These are phyloP conservation scores for Sprattus sprattus DNA, from an alignment of 2,113 vertebrate species.

Conservation along the genomic window DNA sequence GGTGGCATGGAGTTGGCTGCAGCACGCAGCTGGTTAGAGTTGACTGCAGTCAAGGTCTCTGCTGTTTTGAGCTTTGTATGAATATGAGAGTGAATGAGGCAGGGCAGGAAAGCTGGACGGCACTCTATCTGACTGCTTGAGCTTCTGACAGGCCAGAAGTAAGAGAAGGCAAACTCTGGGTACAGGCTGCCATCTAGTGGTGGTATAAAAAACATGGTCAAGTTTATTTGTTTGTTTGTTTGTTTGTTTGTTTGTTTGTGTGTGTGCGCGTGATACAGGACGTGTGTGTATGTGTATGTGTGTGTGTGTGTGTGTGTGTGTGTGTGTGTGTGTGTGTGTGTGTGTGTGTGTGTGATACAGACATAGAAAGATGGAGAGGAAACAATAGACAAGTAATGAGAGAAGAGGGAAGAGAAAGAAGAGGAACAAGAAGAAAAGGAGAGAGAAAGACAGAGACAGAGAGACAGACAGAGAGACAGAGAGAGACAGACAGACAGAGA, in stretches of 20 bases:
- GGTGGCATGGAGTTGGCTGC: background rate
- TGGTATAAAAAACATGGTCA: background rate
- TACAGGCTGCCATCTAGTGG: slow-evolving; percentile 13
- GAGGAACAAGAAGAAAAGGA: no score
- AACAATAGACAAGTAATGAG: background rate
- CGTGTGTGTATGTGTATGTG: background rate
- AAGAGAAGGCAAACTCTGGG: background rate
- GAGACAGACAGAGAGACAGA: background rate
- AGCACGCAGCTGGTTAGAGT: background rate
- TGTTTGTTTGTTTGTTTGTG: background rate
- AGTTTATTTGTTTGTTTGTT: background rate
- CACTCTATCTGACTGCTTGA: background rate
- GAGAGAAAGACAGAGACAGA: background rate
- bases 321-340: background rate
- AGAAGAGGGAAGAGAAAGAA: background rate
- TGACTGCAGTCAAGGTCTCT: background rate
- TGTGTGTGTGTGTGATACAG: no score
- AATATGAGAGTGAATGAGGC: background rate
- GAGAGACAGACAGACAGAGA: background rate
- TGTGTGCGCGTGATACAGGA: background rate
- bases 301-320: slow-evolving; percentile 5
- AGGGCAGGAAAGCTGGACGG: background rate
- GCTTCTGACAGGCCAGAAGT: background rate
- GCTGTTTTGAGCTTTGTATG: background rate
- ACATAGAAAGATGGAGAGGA: background rate